phyloP scores from a whole-genome alignment of 2,113 vertebrate species.

The Pygoscelis adeliae region DNA sequence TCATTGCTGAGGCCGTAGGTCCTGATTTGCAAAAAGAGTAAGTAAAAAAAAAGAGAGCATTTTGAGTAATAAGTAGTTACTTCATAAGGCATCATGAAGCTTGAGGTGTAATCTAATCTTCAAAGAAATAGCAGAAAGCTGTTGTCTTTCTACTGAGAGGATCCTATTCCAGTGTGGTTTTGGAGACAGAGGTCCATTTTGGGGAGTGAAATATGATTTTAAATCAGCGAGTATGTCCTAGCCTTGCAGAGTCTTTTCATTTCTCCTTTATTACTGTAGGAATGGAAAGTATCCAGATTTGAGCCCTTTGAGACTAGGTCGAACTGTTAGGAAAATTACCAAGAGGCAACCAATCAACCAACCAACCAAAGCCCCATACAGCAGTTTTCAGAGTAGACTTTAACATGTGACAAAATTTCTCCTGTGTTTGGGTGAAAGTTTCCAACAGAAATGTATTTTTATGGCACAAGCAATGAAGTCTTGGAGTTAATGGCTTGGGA shows the following conservation, averaged over 20 bases:
- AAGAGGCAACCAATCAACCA: neutral
- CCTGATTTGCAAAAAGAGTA: neutral
- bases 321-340: neutral
- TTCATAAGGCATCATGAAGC: neutral
- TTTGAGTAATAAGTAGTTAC: neutral
- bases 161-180: neutral
- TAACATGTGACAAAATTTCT: neutral
- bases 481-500: neutral
- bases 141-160: neutral
- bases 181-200: neutral
- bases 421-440: neutral
- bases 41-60: neutral
- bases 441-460: neutral
- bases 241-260: neutral
- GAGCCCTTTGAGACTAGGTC: neutral
- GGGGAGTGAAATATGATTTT: neutral
- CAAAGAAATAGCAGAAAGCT: neutral
- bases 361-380: neutral
- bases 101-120: neutral
- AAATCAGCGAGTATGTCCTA: neutral
- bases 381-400: neutral
- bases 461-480: neutral
- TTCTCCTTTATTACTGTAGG: neutral
- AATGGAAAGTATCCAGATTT: neutral
- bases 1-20: neutral